Evolutionary conservation across 2,888 invertebrate species (phyloP), one percentile per base, ranked within the genome.

Genomic region (Hesperia comma): DNA sequence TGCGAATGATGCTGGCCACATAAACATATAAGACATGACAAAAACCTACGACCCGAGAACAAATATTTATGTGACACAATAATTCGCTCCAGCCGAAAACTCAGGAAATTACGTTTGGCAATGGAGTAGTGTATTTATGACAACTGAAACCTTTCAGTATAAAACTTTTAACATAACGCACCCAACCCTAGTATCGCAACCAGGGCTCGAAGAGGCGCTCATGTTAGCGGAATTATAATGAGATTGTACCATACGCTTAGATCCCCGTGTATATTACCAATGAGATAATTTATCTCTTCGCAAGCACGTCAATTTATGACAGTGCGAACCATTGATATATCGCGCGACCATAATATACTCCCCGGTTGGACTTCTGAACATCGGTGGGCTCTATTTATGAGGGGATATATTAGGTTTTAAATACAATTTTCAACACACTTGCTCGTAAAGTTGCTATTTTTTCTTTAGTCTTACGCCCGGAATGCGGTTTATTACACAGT

Each of bases 181-280:
- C 19, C 6, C 40, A 49, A 15, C 6, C 26, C 32, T 21, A 8
- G 2, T 19, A 32, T 32, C 10, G 40, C 26, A 51, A 26, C 37
- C 40, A 40, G 56, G 32, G 49, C 1, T 15, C 12, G 49, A 49
- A 49, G 46, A 26, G 32, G 15, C 19, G 19, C 37, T 40, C 57
- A 19, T 32, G 64, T 64, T 58, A 64, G 58, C 64, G 53, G 53
- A 64, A 64, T 64, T 58, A 64, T 64, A 64, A 64, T 64, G 64
- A 58, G 56, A 57, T n/a, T 63, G 64, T 57, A 57, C 57, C 63
- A 63, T 63, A 63, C 57, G 41, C 57, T 51, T 64, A 64, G 57
- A 64, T 53, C 58, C 41, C 32, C 51, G n/a, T 53, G 58, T 64
- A 49, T 57, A 58, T 64, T 64, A 58, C 57, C 64, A 64, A 64